These are phyloP conservation scores for Bombus confusus DNA, from an alignment of 1,140 invertebrate genomes.

Conservation along the genomic window DNA sequence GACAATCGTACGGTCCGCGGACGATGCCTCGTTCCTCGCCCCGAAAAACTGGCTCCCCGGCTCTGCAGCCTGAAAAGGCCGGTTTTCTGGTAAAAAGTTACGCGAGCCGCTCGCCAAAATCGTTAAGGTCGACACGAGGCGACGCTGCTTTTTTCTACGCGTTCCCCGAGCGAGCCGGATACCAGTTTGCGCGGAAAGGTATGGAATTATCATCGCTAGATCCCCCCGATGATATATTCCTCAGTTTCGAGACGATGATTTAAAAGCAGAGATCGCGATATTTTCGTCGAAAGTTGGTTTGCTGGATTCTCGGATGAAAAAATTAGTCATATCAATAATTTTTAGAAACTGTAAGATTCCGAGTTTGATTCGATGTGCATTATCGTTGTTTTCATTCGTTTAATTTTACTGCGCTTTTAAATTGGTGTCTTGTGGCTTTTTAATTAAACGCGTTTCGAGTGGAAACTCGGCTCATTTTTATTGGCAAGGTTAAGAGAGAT, in stretches of 20 bases:
- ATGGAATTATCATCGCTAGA: neutral
- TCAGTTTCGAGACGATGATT: too few species aligned
- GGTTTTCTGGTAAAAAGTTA: conserved; percentile 48
- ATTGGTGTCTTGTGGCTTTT: too few species aligned
- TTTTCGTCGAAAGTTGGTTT: neutral
- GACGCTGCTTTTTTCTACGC: conserved; percentile 16
- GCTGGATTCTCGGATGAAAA: neutral
- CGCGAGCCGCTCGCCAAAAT: conserved; percentile 44
- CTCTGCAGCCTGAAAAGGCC: conserved; percentile 19
- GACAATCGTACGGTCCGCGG: conserved; percentile 42
- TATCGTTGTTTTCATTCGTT: neutral
- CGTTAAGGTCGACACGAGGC: conserved; percentile 28
- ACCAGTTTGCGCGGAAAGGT: conserved; percentile 37
- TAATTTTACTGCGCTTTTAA: neutral
- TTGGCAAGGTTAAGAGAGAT: too few species aligned
- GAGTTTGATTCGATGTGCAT: neutral
- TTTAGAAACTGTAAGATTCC: neutral
- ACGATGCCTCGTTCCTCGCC: conserved; percentile 15
- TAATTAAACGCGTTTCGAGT: too few species aligned
- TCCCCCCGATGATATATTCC: neutral
- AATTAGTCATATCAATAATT: neutral
- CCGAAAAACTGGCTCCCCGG: conserved; percentile 45
- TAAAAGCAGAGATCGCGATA: neutral
- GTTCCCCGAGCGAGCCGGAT: conserved; percentile 6
- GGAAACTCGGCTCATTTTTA: too few species aligned